Evolutionary conservation across 2,797 vertebrate genomes (phyloP).

Genomic region (Lacerta bilineata): DNA sequence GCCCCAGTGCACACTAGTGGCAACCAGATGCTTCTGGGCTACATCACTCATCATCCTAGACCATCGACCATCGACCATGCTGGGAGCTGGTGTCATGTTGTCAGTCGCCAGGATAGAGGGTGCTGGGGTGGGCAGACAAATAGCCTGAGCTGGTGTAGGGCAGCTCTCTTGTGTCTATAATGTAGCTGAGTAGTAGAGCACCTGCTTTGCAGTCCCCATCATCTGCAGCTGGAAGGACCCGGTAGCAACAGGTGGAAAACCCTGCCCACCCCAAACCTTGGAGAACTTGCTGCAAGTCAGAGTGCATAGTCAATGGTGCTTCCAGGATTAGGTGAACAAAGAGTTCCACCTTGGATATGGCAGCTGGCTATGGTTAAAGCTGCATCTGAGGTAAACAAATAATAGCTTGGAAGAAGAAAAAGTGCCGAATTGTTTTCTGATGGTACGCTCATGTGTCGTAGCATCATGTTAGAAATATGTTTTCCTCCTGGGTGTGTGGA

Average conservation of each 20-base stretch:
- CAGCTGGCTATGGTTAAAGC: neutral
- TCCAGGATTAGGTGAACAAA: neutral
- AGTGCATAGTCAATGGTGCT: neutral
- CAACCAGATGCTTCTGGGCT: too few relatives aligned
- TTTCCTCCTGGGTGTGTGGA: neutral
- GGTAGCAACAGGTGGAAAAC: neutral
- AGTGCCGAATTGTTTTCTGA: neutral
- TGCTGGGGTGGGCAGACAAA: too few relatives aligned
- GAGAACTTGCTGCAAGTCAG: neutral
- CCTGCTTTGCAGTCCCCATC: neutral
- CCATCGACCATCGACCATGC: too few relatives aligned
- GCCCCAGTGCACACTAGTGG: too few relatives aligned
- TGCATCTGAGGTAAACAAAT: neutral
- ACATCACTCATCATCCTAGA: too few relatives aligned
- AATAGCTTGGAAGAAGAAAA: neutral
- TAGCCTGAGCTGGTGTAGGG: too few relatives aligned
- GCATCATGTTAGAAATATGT: neutral
- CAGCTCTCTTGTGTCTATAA: too few relatives aligned
- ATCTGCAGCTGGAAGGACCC: neutral
- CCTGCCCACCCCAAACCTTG: neutral
- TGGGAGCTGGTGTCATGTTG: too few relatives aligned
- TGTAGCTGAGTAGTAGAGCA: neutral
- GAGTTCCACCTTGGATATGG: neutral
- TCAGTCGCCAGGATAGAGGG: too few relatives aligned
- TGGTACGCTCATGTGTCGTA: neutral